Conservation (phyloP, 2,113 vertebrate species). For the Aythya baeri region DNA sequence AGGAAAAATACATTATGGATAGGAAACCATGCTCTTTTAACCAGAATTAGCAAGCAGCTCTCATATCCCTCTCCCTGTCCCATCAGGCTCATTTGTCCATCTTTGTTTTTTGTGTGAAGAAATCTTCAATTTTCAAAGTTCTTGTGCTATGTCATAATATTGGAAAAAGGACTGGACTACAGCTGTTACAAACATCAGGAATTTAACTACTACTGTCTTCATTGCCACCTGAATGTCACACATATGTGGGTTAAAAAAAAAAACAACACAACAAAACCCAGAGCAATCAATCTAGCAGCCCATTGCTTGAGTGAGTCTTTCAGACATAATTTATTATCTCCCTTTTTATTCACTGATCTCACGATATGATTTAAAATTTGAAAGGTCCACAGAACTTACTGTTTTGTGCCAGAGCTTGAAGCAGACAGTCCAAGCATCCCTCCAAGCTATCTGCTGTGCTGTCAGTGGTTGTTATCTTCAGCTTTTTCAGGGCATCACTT, state of each 20-base stretch:
- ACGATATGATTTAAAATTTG: background rate
- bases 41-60: background rate
- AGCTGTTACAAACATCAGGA: background rate
- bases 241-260: background rate
- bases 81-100: background rate
- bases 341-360: constrained; percentile 8
- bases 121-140: background rate
- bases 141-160: background rate
- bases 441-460: constrained; percentile 87
- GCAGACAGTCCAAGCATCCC: constrained; percentile 93
- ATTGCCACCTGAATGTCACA: background rate
- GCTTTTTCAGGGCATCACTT: constrained; percentile 91
- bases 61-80: background rate
- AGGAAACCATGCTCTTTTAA: background rate
- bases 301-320: background rate
- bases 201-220: background rate
- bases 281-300: background rate
- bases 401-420: constrained; percentile 92
- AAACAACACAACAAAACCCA: background rate
- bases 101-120: background rate
- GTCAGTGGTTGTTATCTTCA: constrained; percentile 90
- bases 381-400: constrained; percentile 83
- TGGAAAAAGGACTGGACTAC: background rate
- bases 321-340: background rate
- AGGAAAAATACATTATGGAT: background rate